Evolutionary conservation across 2,797 vertebrate genomes (phyloP).

Genomic region (Monodelphis domestica): DNA sequence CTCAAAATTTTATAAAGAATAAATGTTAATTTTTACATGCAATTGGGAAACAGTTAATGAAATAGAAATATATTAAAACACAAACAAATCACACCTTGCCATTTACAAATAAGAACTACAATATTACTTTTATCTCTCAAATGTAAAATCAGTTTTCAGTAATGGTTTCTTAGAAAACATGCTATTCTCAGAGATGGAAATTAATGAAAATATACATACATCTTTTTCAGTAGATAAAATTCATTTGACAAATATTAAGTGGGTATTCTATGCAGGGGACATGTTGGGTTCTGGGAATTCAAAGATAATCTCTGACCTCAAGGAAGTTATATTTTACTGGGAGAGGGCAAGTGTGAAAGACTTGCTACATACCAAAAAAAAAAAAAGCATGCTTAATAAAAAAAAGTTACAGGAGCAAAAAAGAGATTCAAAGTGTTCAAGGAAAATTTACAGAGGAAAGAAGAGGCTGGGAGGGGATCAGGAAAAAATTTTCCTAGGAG

Average conservation of each 20-base stretch:
- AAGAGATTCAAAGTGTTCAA: neutral
- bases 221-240: neutral
- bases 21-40: neutral
- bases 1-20: neutral
- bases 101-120: neutral
- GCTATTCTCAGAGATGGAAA: neutral
- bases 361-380: neutral
- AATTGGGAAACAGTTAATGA: neutral
- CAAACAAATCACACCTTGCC: neutral
- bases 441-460: neutral
- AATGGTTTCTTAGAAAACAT: neutral
- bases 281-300: neutral
- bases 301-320: neutral
- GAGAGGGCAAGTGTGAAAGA: neutral
- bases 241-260: neutral
- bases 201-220: neutral
- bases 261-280: neutral
- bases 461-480: neutral
- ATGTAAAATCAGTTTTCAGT: neutral
- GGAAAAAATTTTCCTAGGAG: neutral
- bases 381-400: neutral
- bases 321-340: neutral
- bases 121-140: neutral
- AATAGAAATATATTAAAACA: neutral
- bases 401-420: neutral